Percentiles rank a stretch among this genome's conserved stretches.
Evolutionary conservation across 2,888 invertebrate species (phyloP).

Genomic region (Labia minor): DNA sequence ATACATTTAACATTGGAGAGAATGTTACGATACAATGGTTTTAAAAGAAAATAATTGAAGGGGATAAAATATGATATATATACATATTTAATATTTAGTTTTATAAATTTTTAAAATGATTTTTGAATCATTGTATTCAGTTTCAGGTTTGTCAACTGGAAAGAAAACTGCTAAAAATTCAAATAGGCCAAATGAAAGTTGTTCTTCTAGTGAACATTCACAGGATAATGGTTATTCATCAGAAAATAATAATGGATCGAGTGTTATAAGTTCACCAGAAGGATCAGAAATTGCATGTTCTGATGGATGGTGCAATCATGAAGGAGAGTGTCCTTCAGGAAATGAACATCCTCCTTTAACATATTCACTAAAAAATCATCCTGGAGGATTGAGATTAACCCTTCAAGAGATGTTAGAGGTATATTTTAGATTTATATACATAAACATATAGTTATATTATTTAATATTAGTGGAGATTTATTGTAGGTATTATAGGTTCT

Average conservation of each 20-base stretch:
- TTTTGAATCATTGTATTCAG: constrained; percentile 25
- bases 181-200: constrained; percentile 37
- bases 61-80: too few species aligned
- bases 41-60: too few species aligned
- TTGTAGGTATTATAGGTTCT: too few species aligned
- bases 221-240: constrained; percentile 85
- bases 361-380: background rate
- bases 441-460: background rate
- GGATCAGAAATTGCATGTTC: constrained; percentile 84
- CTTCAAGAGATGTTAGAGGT: constrained; percentile 73
- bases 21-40: too few species aligned
- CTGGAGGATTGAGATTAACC: constrained; percentile 31
- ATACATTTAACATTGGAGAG: too few species aligned
- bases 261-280: constrained; percentile 74
- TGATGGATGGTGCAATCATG: constrained; percentile 76
- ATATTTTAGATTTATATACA: constrained; percentile 29
- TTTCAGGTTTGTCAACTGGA: constrained; percentile 20
- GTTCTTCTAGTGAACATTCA: constrained; percentile 56
- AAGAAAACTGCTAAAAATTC: constrained; percentile 8
- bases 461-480: too few species aligned
- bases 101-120: too few species aligned
- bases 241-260: constrained; percentile 68
- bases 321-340: constrained; percentile 34
- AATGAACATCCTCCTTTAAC: background rate
- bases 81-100: too few species aligned